Conservation (phyloP, 2,113 vertebrate genomes). For the Myiagra hebetior region DNA sequence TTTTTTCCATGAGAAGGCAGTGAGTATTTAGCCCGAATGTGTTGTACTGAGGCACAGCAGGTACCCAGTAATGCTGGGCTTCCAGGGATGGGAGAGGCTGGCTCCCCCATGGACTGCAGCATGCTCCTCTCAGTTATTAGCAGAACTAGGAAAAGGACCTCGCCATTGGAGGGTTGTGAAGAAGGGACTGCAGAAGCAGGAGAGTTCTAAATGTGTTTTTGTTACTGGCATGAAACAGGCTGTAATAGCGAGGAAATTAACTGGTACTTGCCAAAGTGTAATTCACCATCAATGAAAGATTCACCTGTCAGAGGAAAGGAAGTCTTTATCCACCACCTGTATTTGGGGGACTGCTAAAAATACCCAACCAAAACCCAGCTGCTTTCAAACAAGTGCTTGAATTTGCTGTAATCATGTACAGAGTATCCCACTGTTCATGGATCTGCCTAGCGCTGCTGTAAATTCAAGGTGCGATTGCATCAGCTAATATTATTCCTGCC, state of each 20-base stretch:
- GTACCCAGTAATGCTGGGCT: neutral
- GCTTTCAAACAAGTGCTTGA: constrained; percentile 4
- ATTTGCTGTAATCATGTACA: neutral
- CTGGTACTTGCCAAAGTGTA: neutral
- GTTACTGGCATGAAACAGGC: neutral
- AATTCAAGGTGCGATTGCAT: constrained; percentile 27
- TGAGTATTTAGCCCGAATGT: neutral
- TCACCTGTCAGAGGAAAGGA: constrained; percentile 10
- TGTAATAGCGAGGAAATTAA: neutral
- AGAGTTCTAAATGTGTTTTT: neutral
- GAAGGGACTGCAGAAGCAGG: neutral
- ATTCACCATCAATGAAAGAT: neutral
- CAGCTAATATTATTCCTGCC: constrained; percentile 15
- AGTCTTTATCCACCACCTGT: neutral
- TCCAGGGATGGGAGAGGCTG: neutral
- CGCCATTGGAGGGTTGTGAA: neutral
- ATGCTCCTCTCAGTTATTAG: neutral
- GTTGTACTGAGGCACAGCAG: neutral
- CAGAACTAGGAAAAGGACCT: neutral
- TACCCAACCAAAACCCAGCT: neutral
- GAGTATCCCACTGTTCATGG: neutral
- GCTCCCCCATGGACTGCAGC: neutral
- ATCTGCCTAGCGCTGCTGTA: constrained; percentile 16
- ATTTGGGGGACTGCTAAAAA: neutral
- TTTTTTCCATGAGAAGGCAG: neutral